Evolutionary conservation across 2,888 invertebrate genomes (phyloP).

Genomic region (Oscheius sp.): DNA sequence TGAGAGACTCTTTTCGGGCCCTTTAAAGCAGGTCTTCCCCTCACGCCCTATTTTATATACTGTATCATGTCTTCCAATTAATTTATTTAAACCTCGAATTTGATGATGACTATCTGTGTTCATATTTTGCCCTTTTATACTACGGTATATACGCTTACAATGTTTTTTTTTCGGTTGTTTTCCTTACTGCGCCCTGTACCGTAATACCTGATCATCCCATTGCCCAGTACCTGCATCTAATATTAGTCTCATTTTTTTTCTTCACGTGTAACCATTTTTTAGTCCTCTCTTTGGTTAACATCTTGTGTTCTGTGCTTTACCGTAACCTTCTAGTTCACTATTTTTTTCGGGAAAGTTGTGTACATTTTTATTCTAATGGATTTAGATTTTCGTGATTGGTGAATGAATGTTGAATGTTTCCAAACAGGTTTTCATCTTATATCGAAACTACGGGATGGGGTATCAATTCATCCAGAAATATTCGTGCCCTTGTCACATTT

Average conservation of each 20-base stretch:
- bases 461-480: background rate
- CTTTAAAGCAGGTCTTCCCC: slow-evolving; percentile 25
- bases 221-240: background rate
- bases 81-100: background rate
- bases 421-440: slow-evolving; percentile 8
- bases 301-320: slow-evolving; percentile 13
- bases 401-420: slow-evolving; percentile 30
- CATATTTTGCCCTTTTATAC: background rate
- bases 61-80: background rate
- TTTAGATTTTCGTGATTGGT: slow-evolving; percentile 21
- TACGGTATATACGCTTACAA: background rate
- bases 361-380: slow-evolving; percentile 22
- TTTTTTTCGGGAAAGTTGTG: slow-evolving; percentile 12
- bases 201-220: background rate
- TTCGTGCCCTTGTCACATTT: background rate
- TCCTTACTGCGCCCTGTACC: background rate
- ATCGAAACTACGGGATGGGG: background rate
- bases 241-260: slow-evolving; percentile 4
- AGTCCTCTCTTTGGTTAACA: background rate
- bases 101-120: background rate
- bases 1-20: slow-evolving; percentile 15
- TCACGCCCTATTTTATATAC: background rate
- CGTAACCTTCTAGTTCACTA: background rate
- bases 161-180: background rate
- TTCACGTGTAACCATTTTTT: slow-evolving; percentile 28